phyloP scores from a whole-genome alignment of 2,797 vertebrate genomes.

The Graptemys geographica region DNA sequence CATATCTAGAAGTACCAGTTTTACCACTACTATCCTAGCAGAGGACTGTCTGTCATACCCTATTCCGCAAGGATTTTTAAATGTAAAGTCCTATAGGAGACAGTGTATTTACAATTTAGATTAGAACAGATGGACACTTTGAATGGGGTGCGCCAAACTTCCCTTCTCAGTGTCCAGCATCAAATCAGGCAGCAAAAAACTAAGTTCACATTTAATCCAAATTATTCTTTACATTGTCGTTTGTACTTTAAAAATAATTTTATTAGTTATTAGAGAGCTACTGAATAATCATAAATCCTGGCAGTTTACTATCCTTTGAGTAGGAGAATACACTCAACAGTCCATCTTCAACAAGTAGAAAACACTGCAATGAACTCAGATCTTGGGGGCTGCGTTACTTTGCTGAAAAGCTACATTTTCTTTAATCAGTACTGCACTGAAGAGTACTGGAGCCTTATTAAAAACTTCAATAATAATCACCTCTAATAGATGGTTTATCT shows the following conservation, averaged over 20 bases:
- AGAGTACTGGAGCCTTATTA: background rate
- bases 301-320: background rate
- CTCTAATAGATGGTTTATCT: background rate
- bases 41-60: background rate
- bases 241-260: background rate
- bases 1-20: background rate
- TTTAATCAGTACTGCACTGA: background rate
- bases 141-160: background rate
- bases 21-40: background rate
- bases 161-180: background rate
- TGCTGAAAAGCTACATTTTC: background rate
- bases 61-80: background rate
- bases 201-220: background rate
- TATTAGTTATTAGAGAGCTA: background rate
- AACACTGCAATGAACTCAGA: background rate
- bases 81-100: background rate
- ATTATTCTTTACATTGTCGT: background rate
- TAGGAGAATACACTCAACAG: background rate
- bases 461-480: background rate
- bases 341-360: background rate
- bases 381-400: background rate
- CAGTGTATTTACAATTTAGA: background rate
- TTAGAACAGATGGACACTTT: background rate
- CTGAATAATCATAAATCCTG: background rate
- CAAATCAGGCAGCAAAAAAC: background rate